Conservation (phyloP, 2,113 vertebrate genomes). For the Globicephala melas region DNA sequence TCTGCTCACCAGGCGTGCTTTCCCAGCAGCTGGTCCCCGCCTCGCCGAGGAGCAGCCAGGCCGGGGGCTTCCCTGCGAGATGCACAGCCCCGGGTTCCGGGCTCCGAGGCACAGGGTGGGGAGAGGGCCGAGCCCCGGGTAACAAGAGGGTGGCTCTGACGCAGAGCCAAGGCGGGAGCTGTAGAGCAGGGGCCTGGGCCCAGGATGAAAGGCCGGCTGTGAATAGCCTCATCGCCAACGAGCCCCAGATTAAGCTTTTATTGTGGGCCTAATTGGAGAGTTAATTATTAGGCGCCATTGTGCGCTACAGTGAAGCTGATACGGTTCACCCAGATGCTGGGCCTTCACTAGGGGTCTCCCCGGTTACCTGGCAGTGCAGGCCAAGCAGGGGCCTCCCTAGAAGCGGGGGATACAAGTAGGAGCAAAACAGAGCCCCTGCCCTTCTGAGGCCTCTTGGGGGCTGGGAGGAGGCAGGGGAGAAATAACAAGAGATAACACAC, state of each 20-base stretch:
- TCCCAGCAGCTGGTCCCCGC: slow-evolving; percentile 27
- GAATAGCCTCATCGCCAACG: slow-evolving; percentile 77
- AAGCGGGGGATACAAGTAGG: background rate
- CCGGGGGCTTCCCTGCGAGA: background rate
- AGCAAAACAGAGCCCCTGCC: background rate
- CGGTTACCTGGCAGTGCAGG: background rate
- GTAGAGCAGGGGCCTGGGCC: slow-evolving; percentile 36
- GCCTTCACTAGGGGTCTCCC: background rate
- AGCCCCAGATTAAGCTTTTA: slow-evolving; percentile 81
- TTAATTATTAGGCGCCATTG: slow-evolving; percentile 77
- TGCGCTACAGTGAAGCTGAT: background rate
- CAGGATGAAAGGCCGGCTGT: slow-evolving; percentile 74
- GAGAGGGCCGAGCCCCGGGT: fast-evolving
- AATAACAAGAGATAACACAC: fast-evolving
- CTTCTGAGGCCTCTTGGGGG: background rate
- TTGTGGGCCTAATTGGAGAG: slow-evolving; percentile 81
- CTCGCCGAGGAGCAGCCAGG: fast-evolving
- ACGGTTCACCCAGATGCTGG: background rate
- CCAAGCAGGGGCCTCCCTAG: too few species aligned
- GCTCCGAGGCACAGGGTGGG: background rate
- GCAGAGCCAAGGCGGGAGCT: slow-evolving; percentile 51
- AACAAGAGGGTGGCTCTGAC: slow-evolving; percentile 17
- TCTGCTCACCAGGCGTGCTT: slow-evolving; percentile 66
- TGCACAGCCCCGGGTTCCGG: fast-evolving
- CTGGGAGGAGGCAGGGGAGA: background rate